A percentile compares a stretch with the other conserved stretches of the same genome.
Evolutionary conservation across 2,888 invertebrate species (phyloP).

Genomic region (Acronicta aceris): DNA sequence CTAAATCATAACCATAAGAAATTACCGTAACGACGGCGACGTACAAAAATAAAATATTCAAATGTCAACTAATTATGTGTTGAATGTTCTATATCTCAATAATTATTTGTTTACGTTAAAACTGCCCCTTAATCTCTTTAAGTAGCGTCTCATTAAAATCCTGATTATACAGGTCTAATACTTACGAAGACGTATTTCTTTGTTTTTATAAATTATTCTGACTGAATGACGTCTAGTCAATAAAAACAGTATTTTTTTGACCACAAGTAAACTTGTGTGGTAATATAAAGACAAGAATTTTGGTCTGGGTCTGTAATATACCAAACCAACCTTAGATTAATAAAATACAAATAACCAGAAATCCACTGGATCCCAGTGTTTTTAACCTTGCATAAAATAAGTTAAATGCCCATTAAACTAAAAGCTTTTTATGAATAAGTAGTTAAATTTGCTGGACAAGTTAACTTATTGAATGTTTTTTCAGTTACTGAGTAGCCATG

Average conservation of each 20-base stretch:
- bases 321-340: too few relatives aligned
- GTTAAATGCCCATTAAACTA: conserved; percentile 27
- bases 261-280: too few relatives aligned
- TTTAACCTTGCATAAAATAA: conserved; percentile 7
- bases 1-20: too few relatives aligned
- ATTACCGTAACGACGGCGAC: too few relatives aligned
- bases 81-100: conserved; percentile 23
- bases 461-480: neutral
- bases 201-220: too few relatives aligned
- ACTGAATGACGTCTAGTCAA: too few relatives aligned
- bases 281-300: too few relatives aligned
- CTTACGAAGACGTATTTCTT: too few relatives aligned
- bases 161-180: neutral
- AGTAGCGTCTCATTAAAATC: conserved; percentile 20
- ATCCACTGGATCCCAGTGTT: too few relatives aligned
- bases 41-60: conserved; percentile 17
- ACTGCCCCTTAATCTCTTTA: conserved; percentile 18
- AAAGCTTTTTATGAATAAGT: conserved; percentile 25
- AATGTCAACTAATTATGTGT: conserved; percentile 33
- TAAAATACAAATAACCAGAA: too few relatives aligned
- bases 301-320: too few relatives aligned
- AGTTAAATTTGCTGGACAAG: conserved; percentile 2
- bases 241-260: too few relatives aligned
- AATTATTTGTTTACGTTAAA: conserved; percentile 29
- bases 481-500: neutral